phyloP scores from a whole-genome alignment of 2,113 vertebrate genomes.

The Grallaria varia region DNA sequence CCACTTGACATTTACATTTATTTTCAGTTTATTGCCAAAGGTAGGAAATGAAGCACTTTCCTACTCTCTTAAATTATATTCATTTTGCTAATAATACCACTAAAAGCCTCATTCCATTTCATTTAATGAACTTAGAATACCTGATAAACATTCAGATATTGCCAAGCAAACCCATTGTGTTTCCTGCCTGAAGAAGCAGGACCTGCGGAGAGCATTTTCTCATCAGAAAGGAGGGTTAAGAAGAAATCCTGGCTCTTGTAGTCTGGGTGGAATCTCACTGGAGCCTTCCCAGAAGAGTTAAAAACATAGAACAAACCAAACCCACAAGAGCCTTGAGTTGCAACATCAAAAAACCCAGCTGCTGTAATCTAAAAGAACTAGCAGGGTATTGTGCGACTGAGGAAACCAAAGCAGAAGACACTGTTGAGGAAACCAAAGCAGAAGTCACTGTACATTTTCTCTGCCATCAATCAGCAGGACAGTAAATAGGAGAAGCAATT shows the following conservation, averaged over 20 bases:
- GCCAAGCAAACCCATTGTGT: not conserved
- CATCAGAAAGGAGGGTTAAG: not conserved
- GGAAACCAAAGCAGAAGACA: too few species aligned
- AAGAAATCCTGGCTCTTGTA: not conserved
- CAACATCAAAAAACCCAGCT: not conserved
- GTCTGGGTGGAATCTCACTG: not conserved
- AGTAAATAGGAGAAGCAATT: not conserved
- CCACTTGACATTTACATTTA: slow-evolving; percentile 58
- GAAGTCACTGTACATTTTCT: not conserved
- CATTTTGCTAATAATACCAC: slow-evolving; percentile 35
- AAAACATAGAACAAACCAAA: not conserved
- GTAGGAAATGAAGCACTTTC: slow-evolving; percentile 42
- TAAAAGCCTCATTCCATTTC: slow-evolving; percentile 18
- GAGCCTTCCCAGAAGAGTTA: not conserved
- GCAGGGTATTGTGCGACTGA: not conserved
- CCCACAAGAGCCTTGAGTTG: not conserved
- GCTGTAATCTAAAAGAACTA: not conserved
- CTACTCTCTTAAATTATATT: slow-evolving; percentile 36
- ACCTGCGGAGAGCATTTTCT: not conserved
- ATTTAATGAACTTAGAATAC: slow-evolving; percentile 31
- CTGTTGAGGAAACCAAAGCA: not conserved
- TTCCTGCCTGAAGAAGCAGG: not conserved
- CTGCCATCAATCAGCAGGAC: not conserved
- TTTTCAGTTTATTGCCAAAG: slow-evolving; percentile 50
- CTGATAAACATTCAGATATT: not conserved